Percentiles rank a stretch among this genome's conserved stretches.
phyloP scores from a whole-genome alignment of 2,888 invertebrate species.

The Heliconius ethilla region DNA sequence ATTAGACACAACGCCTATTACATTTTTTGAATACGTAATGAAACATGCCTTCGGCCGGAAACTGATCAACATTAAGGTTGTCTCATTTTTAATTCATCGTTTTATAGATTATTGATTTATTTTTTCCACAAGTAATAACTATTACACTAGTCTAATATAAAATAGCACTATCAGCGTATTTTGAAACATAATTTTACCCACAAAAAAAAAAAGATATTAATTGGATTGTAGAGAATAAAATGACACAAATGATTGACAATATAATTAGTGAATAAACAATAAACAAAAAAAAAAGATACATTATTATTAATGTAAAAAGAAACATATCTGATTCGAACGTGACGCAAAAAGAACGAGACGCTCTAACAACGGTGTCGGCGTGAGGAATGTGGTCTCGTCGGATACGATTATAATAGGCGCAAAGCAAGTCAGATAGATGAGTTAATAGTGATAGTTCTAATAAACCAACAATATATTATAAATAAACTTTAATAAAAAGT shows the following conservation, averaged over 20 bases:
- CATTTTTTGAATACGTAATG: constrained; percentile 9
- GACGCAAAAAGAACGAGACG: constrained; percentile 41
- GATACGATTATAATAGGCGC: constrained; percentile 40
- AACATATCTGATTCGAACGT: constrained; percentile 11
- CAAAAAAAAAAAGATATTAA: background rate
- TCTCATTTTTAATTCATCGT: background rate
- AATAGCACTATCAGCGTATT: background rate
- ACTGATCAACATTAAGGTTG: background rate
- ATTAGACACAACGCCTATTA: background rate
- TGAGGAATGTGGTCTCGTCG: constrained; percentile 68
- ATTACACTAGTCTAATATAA: background rate
- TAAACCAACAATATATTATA: constrained; percentile 8
- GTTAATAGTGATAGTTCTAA: constrained; percentile 16
- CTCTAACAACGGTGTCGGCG: constrained; percentile 52
- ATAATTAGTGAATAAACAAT: background rate
- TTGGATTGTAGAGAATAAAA: background rate
- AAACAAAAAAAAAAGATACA: constrained; percentile 4
- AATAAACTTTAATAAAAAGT: background rate
- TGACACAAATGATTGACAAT: background rate
- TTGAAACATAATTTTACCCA: background rate
- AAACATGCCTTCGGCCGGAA: background rate
- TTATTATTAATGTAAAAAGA: constrained; percentile 4
- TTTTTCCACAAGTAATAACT: too few species aligned
- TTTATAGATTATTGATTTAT: background rate
- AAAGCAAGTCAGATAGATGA: constrained; percentile 32